Evolutionary conservation across 92 coral and sea anemone species (phyloP), one percentile per base, ranked within the genome.

Genomic region (Epizoanthus rinbou): DNA sequence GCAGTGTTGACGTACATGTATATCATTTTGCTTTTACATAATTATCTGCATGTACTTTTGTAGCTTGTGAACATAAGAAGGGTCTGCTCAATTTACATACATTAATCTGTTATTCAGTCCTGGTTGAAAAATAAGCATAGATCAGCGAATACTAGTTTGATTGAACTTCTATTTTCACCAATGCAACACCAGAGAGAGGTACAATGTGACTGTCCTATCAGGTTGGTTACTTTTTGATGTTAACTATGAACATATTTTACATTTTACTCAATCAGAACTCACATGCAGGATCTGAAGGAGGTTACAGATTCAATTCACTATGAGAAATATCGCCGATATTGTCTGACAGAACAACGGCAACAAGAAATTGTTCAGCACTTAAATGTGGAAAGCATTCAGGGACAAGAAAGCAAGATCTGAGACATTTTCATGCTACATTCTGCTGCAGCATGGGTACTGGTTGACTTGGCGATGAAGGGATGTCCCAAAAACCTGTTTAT

Each of bases 261-360:
- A 2, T 15, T 43, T 60, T 35, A 23, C 13, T 6, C 53, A 21
- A 39, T 17, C 89, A 96, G 99, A 83, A 96, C 99, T 13, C 99
- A 96, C 87, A 96, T 96, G 98, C 99, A 96, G 87, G 99, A 96
- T 84, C 80, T 96, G 66, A 96, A 96, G 83, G 99, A 96, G 72
- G 99, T 96, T 7, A 96, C 99, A 23, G 92, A 96, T 69, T 85
- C 91, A 6, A 94, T 96, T 70, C 99, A 96, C 82, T 96, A 96
- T 76, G 98, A 96, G 79, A 94, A 90, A 81, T 96, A 88, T 73
- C 91, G 99, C 31, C 93, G 94, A 62, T 71, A 88, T 19, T 87
- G 90, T 22, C 86, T 91, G 41, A 75, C 94, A 0, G 94, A 91
- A 66, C 88, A 91, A 70, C 94, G 90, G 67, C 85, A 93, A 39